Evolutionary conservation across 2,797 vertebrate species (phyloP).

Genomic region (Rhabdomys pumilio): DNA sequence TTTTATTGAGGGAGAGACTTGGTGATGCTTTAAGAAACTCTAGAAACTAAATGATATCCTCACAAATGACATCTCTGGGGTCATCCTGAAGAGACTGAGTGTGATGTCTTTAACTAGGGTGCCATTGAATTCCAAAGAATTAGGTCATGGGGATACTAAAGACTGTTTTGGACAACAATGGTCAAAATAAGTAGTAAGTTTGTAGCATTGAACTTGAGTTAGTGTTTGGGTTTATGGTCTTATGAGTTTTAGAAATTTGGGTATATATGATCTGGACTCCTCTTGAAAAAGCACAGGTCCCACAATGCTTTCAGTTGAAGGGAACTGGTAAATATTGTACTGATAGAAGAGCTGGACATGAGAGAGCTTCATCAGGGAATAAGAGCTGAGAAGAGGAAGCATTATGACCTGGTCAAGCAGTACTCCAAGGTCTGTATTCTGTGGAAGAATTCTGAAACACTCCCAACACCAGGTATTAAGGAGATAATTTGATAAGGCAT

Average conservation of each 20-base stretch:
- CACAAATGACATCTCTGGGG: not conserved
- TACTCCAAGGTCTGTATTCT: not conserved
- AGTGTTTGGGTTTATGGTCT: not conserved
- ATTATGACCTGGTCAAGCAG: too few relatives aligned
- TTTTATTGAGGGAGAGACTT: not conserved
- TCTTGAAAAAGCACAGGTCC: not conserved
- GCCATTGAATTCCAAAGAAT: not conserved
- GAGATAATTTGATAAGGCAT: not conserved
- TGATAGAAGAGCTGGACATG: too few relatives aligned
- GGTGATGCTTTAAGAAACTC: not conserved
- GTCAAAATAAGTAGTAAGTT: not conserved
- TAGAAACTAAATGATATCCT: not conserved
- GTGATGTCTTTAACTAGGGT: not conserved
- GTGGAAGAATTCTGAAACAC: not conserved
- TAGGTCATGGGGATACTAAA: fast-evolving
- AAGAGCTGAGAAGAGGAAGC: not conserved
- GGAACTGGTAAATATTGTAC: not conserved
- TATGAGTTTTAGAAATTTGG: too few relatives aligned
- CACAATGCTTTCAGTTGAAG: not conserved
- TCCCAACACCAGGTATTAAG: not conserved
- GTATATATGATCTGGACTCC: not conserved
- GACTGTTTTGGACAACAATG: not conserved
- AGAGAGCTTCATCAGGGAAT: too few relatives aligned
- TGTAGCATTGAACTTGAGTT: not conserved
- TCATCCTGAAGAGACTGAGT: not conserved